Evolutionary conservation across 2,797 vertebrate species (phyloP).

Genomic region (Gymnodraco acuticeps): DNA sequence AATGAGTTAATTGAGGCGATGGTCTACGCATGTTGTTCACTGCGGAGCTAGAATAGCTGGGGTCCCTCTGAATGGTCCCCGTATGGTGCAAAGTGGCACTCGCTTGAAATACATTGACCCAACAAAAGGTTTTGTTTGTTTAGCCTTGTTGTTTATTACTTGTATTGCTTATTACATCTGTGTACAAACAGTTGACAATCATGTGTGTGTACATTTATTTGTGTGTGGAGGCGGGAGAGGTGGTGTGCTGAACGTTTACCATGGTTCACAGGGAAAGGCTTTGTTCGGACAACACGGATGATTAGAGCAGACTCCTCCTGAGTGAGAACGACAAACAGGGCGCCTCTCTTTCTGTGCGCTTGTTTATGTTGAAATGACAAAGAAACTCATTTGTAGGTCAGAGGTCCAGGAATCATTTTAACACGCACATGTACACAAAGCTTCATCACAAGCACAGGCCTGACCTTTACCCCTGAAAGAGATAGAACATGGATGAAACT

Average conservation of each 20-base stretch:
- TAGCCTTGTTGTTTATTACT: conserved; percentile 43
- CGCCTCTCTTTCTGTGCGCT: conserved; percentile 13
- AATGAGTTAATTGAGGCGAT: conserved; percentile 44
- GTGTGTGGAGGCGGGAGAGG: not conserved
- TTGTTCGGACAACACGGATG: conserved; percentile 38
- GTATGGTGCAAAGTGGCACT: conserved; percentile 17
- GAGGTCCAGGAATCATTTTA: conserved; percentile 25
- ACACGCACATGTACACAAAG: conserved; percentile 10
- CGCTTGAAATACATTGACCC: conserved; percentile 42
- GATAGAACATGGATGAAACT: not conserved
- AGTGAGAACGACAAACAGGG: conserved; percentile 27
- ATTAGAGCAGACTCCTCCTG: conserved; percentile 7
- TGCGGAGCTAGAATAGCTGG: not conserved
- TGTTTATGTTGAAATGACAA: conserved; percentile 34
- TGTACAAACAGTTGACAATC: conserved; percentile 42
- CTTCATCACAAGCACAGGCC: not conserved
- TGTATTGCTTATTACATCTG: conserved; percentile 47
- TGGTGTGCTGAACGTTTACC: conserved; percentile 1
- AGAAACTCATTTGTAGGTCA: conserved; percentile 44
- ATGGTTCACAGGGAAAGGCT: conserved; percentile 18
- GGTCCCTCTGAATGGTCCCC: conserved; percentile 15
- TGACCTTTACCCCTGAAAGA: not conserved
- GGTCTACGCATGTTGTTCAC: conserved; percentile 31
- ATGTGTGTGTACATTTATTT: conserved; percentile 33
- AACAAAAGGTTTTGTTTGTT: conserved; percentile 57